These are phyloP conservation scores for Sigmodon hispidus DNA, from an alignment of 2,113 vertebrate genomes.

Conservation along the genomic window DNA sequence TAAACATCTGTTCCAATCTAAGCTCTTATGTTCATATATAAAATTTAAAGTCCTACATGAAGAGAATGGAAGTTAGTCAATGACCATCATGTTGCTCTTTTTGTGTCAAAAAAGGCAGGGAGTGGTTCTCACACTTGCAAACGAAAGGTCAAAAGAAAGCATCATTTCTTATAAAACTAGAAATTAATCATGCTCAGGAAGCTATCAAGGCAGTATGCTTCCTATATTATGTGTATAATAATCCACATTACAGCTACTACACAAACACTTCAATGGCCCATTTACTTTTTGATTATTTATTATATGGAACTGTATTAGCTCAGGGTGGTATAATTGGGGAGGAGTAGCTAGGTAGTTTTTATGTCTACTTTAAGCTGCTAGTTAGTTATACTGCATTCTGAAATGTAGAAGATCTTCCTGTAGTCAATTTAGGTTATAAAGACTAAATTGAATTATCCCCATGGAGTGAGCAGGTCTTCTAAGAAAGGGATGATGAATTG, in stretches of 20 bases:
- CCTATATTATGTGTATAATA: conserved; percentile 49
- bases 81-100: background rate
- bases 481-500: conserved; percentile 13
- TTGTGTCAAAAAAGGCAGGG: background rate
- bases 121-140: background rate
- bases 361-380: conserved; percentile 60
- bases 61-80: background rate
- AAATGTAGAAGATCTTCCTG: background rate
- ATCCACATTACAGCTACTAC: conserved; percentile 49
- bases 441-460: conserved; percentile 64
- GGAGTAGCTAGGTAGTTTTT: conserved; percentile 53
- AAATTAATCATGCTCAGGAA: conserved; percentile 65
- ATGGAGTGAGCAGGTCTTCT: conserved; percentile 3
- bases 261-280: conserved; percentile 51
- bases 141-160: background rate
- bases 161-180: background rate
- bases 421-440: conserved; percentile 60
- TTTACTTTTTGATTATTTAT: conserved; percentile 72
- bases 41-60: background rate
- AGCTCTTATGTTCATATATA: background rate
- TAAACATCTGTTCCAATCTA: no score
- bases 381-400: conserved; percentile 39
- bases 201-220: conserved; percentile 22
- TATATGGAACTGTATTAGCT: conserved; percentile 12
- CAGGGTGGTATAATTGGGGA: conserved; percentile 21